A percentile compares a stretch with the other conserved stretches of the same genome.
Evolutionary conservation across 2,113 vertebrate genomes (phyloP).

Genomic region (Pygoscelis antarcticus): DNA sequence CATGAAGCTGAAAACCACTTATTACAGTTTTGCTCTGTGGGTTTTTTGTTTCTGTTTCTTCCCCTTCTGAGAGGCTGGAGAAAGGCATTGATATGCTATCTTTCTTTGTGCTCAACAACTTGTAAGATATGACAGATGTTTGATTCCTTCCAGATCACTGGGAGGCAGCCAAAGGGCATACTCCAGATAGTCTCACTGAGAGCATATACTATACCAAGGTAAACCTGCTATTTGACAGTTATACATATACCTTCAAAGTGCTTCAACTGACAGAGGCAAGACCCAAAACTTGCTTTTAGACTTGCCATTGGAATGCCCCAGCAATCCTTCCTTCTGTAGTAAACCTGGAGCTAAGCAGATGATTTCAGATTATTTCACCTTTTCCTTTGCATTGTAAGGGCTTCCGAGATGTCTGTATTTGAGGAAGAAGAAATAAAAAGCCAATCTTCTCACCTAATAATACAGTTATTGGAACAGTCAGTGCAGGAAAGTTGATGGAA

Average conservation of each 20-base stretch:
- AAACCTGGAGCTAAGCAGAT: neutral
- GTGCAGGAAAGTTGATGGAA: neutral
- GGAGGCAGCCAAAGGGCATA: neutral
- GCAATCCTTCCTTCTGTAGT: neutral
- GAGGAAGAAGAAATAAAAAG: neutral
- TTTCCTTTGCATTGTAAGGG: neutral
- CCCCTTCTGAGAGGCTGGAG: neutral
- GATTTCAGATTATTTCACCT: neutral
- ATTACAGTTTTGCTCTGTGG: neutral
- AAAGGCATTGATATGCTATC: rapidly evolving
- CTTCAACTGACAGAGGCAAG: neutral
- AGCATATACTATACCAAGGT: neutral
- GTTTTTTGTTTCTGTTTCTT: neutral
- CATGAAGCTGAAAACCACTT: neutral
- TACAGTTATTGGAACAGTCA: neutral
- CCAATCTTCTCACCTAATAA: neutral
- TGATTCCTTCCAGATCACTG: neutral
- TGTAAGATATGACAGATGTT: neutral
- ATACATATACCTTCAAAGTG: neutral
- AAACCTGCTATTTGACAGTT: neutral
- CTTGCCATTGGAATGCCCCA: neutral
- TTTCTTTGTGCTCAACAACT: neutral
- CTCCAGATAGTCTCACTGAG: neutral
- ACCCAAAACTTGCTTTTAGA: neutral
- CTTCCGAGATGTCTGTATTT: neutral